phyloP scores from a whole-genome alignment of 2,888 invertebrate species.

The Diadegma fenestrale region DNA sequence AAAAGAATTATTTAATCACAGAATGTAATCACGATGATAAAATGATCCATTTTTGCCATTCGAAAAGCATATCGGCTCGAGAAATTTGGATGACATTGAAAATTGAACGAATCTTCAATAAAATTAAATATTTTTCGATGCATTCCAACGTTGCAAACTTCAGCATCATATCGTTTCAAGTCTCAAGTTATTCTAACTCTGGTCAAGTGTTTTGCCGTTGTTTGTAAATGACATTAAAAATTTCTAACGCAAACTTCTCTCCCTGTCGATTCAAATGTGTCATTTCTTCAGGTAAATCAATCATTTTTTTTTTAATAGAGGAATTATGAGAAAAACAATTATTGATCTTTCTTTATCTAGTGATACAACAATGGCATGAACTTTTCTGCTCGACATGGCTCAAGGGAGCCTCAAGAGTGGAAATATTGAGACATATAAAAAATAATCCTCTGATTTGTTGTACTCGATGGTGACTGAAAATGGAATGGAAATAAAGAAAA shows the following conservation, averaged over 20 bases:
- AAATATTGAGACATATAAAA: not conserved
- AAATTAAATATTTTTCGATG: no score
- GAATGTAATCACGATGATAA: no score
- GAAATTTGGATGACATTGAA: no score
- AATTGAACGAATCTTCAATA: no score
- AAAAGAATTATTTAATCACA: no score
- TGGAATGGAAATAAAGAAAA: constrained; percentile 12
- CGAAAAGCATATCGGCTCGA: no score
- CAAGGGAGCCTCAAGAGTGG: not conserved
- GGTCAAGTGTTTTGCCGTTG: not conserved
- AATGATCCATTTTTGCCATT: no score
- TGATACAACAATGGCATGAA: not conserved
- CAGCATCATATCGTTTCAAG: no score
- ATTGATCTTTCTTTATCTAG: not conserved
- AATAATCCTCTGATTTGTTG: not conserved
- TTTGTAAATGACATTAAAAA: not conserved
- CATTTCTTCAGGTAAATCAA: not conserved
- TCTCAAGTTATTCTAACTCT: not conserved
- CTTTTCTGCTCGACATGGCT: not conserved
- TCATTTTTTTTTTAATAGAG: not conserved
- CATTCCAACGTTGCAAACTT: no score
- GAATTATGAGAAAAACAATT: not conserved
- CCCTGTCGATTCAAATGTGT: not conserved
- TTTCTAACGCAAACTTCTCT: not conserved
- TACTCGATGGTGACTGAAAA: not conserved